A percentile compares a stretch with the other conserved stretches of the same genome.
phyloP scores from a whole-genome alignment of 2,888 invertebrate species.

The Subacronicta megacephala region DNA sequence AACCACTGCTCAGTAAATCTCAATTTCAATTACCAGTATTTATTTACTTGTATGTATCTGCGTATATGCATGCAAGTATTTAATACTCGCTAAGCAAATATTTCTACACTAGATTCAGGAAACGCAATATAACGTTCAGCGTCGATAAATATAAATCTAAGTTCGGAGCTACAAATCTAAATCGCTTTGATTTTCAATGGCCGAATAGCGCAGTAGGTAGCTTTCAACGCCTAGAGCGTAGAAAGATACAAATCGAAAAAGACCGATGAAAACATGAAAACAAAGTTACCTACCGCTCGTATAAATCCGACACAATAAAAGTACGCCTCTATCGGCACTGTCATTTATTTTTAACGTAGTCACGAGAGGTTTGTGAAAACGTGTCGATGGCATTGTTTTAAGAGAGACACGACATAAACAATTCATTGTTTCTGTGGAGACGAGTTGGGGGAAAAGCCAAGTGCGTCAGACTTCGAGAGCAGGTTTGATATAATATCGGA shows the following conservation, averaged over 20 bases:
- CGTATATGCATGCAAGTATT: slow-evolving; percentile 10
- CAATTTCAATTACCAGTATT: slow-evolving; percentile 5
- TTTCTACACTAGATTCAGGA: slow-evolving; percentile 25
- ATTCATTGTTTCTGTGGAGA: slow-evolving; percentile 66
- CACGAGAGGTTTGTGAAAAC: slow-evolving; percentile 57
- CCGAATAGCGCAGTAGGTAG: slow-evolving; percentile 50
- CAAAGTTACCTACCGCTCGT: slow-evolving; percentile 66
- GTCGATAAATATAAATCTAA: slow-evolving; percentile 41
- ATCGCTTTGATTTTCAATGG: slow-evolving; percentile 53
- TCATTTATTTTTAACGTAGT: slow-evolving; percentile 68
- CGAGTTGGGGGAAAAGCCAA: slow-evolving; percentile 64
- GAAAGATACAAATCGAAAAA: slow-evolving; percentile 66
- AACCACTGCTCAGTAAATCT: slow-evolving; percentile 3
- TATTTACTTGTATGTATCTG: slow-evolving; percentile 3
- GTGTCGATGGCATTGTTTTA: slow-evolving; percentile 59
- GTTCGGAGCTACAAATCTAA: slow-evolving; percentile 47
- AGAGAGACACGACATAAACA: slow-evolving; percentile 66
- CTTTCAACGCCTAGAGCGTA: slow-evolving; percentile 56
- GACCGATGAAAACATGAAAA: slow-evolving; percentile 63
- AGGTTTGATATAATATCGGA: slow-evolving; percentile 67
- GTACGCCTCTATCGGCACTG: slow-evolving; percentile 58
- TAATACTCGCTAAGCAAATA: slow-evolving; percentile 32
- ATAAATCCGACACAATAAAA: slow-evolving; percentile 68
- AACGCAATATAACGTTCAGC: slow-evolving; percentile 27
- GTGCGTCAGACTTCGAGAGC: slow-evolving; percentile 67